Evolutionary conservation across 2,113 vertebrate species (phyloP).

Genomic region (Xiphophorus couchianus): DNA sequence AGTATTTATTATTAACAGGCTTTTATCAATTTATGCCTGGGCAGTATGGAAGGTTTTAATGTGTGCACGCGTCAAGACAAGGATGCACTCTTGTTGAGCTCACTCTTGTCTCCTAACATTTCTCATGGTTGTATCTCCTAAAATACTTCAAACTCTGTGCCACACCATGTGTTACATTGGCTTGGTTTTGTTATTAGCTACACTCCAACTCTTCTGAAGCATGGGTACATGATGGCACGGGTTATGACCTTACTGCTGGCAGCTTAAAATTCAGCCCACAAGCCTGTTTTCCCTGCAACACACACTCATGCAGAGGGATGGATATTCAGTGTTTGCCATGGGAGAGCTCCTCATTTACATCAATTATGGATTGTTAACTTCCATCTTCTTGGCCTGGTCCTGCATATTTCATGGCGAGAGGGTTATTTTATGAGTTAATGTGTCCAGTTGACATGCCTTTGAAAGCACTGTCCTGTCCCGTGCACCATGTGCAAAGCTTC

Average conservation of each 20-base stretch:
- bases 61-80: conserved; percentile 53
- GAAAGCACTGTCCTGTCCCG: conserved; percentile 77
- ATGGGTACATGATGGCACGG: conserved; percentile 50
- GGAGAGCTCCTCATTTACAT: conserved; percentile 83
- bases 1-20: conserved; percentile 73
- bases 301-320: conserved; percentile 50
- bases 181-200: conserved; percentile 38
- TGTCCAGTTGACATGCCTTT: conserved; percentile 80
- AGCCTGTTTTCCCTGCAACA: conserved; percentile 46
- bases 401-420: conserved; percentile 80
- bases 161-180: conserved; percentile 25
- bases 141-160: conserved; percentile 14
- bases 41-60: conserved; percentile 68
- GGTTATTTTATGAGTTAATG: conserved; percentile 82
- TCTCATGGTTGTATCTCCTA: conserved; percentile 1
- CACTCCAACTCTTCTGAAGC: conserved; percentile 33
- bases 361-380: conserved; percentile 82
- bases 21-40: conserved; percentile 75
- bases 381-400: conserved; percentile 72
- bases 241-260: conserved; percentile 60
- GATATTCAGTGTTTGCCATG: conserved; percentile 66
- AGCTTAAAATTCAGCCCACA: conserved; percentile 65
- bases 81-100: conserved; percentile 47
- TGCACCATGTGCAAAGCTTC: conserved; percentile 48
- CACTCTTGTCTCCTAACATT: not conserved